Evolutionary conservation across 1,140 invertebrate genomes (phyloP).

Genomic region (Cotesia typhae): DNA sequence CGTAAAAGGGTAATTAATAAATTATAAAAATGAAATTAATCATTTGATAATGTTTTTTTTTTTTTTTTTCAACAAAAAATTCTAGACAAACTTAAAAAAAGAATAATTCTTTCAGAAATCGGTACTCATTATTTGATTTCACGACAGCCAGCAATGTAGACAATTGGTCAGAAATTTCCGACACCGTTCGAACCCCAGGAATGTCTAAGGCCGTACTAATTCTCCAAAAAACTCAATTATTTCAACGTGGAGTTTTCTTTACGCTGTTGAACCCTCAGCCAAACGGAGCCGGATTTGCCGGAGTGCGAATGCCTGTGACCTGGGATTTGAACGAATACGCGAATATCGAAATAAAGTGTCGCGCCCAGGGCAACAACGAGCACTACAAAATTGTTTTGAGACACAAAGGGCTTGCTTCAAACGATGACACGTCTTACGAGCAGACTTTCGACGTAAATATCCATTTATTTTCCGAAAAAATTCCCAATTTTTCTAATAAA

Average conservation of each 20-base stretch:
- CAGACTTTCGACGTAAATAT: slow-evolving; percentile 69
- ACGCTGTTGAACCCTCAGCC: slow-evolving; percentile 74
- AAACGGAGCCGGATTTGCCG: slow-evolving; percentile 77
- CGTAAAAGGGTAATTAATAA: slow-evolving; percentile 30
- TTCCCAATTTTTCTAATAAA: slow-evolving; percentile 8
- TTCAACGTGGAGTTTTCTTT: slow-evolving; percentile 74
- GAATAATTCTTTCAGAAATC: background rate
- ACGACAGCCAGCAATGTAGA: slow-evolving; percentile 52
- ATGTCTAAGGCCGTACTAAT: slow-evolving; percentile 73
- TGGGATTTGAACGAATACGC: slow-evolving; percentile 65
- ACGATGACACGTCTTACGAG: slow-evolving; percentile 72
- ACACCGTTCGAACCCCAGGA: slow-evolving; percentile 72
- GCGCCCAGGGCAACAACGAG: slow-evolving; percentile 68
- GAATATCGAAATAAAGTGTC: slow-evolving; percentile 67
- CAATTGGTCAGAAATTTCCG: slow-evolving; percentile 72
- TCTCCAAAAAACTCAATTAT: slow-evolving; percentile 69
- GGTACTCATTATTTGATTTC: slow-evolving; percentile 62
- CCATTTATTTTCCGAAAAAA: background rate
- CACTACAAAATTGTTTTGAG: slow-evolving; percentile 72
- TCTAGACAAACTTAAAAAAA: no score
- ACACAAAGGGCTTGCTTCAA: slow-evolving; percentile 68
- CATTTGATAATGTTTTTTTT: no score
- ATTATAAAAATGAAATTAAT: background rate
- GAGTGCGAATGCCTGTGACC: slow-evolving; percentile 63
- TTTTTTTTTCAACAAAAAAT: no score